phyloP scores from a whole-genome alignment of 1,140 invertebrate species.

The Dufourea novaeangliae region DNA sequence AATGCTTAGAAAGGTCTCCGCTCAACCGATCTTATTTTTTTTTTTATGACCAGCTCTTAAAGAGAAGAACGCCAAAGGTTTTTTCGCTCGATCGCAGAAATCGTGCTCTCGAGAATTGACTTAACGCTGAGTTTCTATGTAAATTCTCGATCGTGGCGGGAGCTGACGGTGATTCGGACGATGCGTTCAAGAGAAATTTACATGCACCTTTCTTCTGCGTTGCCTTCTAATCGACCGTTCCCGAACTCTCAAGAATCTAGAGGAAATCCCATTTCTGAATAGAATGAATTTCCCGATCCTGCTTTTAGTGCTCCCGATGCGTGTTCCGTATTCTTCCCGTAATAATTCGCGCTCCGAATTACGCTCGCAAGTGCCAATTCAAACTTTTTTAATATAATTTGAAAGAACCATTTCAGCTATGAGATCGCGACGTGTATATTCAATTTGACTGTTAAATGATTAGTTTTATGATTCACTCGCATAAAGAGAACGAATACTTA shows the following conservation, averaged over 20 bases:
- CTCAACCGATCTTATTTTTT: conserved; percentile 1
- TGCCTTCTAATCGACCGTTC: conserved; percentile 35
- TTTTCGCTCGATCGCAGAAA: conserved; percentile 35
- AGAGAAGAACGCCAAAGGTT: conserved; percentile 35
- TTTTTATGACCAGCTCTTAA: conserved; percentile 18
- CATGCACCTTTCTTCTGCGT: conserved; percentile 29
- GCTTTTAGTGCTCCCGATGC: neutral
- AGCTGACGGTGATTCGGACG: conserved; percentile 38
- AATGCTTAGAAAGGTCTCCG: neutral
- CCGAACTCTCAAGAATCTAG: conserved; percentile 7
- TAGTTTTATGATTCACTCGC: too few species aligned
- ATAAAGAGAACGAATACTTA: too few species aligned
- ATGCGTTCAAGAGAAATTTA: conserved; percentile 46
- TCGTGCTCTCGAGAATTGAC: conserved; percentile 48
- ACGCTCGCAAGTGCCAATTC: neutral
- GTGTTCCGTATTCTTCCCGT: neutral
- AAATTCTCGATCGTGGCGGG: conserved; percentile 47
- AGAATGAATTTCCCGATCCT: conserved; percentile 14
- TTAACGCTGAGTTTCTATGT: conserved; percentile 64
- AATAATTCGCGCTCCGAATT: neutral
- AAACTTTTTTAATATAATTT: neutral
- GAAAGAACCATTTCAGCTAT: neutral
- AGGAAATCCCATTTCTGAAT: conserved; percentile 23
- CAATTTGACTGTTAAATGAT: too few species aligned
- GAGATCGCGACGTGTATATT: too few species aligned